Base-by-base conservation (phyloP, 1,140 invertebrate genomes). In the Antheraea mylitta region DNA sequence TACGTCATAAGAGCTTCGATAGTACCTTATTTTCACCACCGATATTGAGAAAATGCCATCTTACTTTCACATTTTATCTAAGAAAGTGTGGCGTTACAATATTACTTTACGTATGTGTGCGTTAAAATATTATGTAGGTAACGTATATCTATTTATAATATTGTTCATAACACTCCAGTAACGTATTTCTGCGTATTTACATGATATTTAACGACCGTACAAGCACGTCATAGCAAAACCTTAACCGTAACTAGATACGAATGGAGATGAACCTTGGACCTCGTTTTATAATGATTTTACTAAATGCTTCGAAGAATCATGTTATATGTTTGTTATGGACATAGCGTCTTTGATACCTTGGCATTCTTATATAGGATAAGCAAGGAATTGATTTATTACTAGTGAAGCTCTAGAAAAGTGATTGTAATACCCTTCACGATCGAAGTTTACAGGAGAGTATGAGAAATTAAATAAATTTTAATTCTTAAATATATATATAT, bases 221-320 rank as follows among this genome's bases (percentile, higher is more conserved):
- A 30, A 60, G 59, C 18, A 30, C 18, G n/a, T 19, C 62, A 37
- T n/a, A 5, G 36, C 42, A 64, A 42, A 64, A 53, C 45, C 30
- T 45, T 53, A 53, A 13, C 64, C 45, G 19, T 42, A 42, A 65
- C 18, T 45, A 65, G 37, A 18, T 19, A 45, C 38, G 45, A 48
- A 53, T 45, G 64, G 22, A 37, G 9, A 38, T 65, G 45, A 53
- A 53, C 64, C 37, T 65, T 65, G 64, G 64, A 65, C 64, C 64
- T 65, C 45, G 45, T 48, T 65, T 65, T n/a, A 65, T 65, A 45
- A 65, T 65, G 64, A 48, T 22, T 65, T 53, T 65, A 65, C 64
- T 48, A 63, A 53, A 9, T 6, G 45, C 45, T 60, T 22, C 59
- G 1, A 60, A 30, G 59, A 60, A 60, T 19, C 13, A 0, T 60